These are phyloP conservation scores for Nannobrachium achirus DNA, from an alignment of 2,113 vertebrate genomes.

Conservation along the genomic window DNA sequence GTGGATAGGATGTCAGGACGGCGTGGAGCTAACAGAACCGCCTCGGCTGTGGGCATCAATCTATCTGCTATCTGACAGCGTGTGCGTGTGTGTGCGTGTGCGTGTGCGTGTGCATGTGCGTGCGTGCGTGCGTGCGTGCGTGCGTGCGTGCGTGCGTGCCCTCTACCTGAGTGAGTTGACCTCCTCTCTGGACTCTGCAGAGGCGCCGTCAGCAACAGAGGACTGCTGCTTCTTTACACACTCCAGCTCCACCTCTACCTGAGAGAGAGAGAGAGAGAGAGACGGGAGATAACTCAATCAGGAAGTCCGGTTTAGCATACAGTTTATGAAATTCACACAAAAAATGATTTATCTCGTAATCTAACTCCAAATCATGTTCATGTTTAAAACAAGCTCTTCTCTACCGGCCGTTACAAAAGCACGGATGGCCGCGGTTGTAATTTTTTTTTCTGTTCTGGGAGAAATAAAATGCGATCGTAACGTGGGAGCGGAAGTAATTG, in stretches of 20 bases:
- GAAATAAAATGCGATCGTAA: too few species aligned
- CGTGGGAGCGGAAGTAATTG: too few species aligned
- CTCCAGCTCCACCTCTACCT: constrained; percentile 78
- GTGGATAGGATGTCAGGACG: neutral
- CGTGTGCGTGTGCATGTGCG: constrained; percentile 20
- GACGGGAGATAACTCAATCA: too few species aligned
- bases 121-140: neutral
- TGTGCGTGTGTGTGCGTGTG: constrained; percentile 4
- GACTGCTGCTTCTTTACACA: constrained; percentile 70
- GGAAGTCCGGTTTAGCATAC: too few species aligned
- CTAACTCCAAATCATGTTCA: too few species aligned
- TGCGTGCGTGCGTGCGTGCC: neutral
- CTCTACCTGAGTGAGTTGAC: constrained; percentile 73
- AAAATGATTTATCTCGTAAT: too few species aligned
- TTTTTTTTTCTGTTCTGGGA: too few species aligned
- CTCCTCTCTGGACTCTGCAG: constrained; percentile 69
- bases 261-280: constrained; percentile 18
- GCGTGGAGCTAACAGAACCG: constrained; percentile 20
- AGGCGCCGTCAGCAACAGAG: constrained; percentile 53
- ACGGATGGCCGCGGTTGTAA: too few species aligned
- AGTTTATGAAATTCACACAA: too few species aligned
- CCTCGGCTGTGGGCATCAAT: neutral
- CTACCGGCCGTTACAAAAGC: too few species aligned
- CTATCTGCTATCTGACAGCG: constrained; percentile 14
- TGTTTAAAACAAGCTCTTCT: too few species aligned